Conservation (phyloP, 2,113 vertebrate genomes). For the Hyaena hyaena region DNA sequence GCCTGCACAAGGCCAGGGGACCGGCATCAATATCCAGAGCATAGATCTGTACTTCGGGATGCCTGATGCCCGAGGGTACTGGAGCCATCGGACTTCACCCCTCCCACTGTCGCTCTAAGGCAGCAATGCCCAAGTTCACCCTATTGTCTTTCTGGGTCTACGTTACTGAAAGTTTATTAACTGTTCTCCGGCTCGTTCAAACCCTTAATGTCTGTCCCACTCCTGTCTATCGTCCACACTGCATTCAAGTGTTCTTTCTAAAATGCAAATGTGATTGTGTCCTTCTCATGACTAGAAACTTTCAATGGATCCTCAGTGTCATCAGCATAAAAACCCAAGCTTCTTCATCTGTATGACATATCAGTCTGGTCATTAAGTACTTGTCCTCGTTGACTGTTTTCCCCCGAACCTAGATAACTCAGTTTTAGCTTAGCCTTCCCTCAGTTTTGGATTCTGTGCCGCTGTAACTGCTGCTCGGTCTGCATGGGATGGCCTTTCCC, state of each 20-base stretch:
- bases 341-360: background rate
- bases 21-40: rapidly evolving
- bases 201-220: background rate
- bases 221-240: background rate
- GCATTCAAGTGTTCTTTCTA: background rate
- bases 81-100: background rate
- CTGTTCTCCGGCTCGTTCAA: background rate
- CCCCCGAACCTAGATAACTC: background rate
- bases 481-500: background rate
- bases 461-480: background rate
- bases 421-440: background rate
- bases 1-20: background rate
- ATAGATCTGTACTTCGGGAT: background rate
- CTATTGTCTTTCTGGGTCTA: background rate
- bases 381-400: background rate
- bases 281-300: background rate
- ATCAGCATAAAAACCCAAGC: background rate
- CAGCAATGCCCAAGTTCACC: background rate
- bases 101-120: background rate
- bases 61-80: too few relatives aligned
- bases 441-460: background rate
- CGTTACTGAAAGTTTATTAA: background rate
- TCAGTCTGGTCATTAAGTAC: background rate
- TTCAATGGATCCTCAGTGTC: background rate
- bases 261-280: background rate